These are phyloP conservation scores for Papilio dardanus DNA, from an alignment of 1,140 invertebrate genomes.

Conservation along the genomic window DNA sequence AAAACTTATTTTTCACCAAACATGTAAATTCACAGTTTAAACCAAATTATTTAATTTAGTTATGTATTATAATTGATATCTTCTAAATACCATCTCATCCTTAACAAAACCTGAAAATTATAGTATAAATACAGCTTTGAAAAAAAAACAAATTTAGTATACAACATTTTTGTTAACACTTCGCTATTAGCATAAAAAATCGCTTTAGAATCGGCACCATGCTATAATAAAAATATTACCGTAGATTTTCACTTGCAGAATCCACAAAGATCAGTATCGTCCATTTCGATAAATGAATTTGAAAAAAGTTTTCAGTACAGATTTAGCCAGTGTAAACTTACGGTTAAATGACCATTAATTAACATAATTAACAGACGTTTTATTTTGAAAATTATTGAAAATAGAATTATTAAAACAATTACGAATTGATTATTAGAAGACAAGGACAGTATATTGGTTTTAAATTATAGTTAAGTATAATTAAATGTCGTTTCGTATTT, in stretches of 20 bases:
- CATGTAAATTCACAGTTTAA: neutral
- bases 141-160: neutral
- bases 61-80: too few relatives aligned
- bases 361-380: neutral
- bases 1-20: slow-evolving; percentile 9
- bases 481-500: neutral
- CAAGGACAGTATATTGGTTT: neutral
- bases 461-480: too few relatives aligned
- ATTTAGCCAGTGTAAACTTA: neutral
- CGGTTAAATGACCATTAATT: neutral
- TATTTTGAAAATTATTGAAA: slow-evolving; percentile 7
- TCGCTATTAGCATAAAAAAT: neutral
- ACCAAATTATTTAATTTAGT: neutral
- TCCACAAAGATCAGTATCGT: too few relatives aligned
- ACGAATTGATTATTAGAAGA: neutral
- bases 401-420: neutral
- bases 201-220: neutral
- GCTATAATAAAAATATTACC: neutral
- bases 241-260: neutral
- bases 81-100: too few relatives aligned
- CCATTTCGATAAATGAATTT: neutral
- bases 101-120: too few relatives aligned
- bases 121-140: neutral
- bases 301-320: neutral
- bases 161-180: neutral